Base-by-base conservation (phyloP, 2,113 vertebrate genomes). In the Cygnus atratus region DNA sequence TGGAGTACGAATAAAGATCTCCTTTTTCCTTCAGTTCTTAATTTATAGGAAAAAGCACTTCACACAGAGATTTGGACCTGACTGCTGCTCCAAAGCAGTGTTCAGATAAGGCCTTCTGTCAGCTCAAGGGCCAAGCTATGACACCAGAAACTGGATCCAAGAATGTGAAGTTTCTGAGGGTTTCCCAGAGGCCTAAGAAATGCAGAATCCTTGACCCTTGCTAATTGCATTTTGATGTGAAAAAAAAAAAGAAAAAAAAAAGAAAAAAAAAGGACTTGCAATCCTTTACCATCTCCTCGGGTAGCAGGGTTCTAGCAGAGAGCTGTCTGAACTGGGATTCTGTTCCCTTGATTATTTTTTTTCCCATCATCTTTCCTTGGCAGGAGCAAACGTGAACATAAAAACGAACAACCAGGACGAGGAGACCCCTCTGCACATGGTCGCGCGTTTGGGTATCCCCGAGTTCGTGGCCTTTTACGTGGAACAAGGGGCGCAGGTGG, bases 361-460 rank as follows among this genome's bases (percentile, higher is more conserved):
- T 18, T 24, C 33, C 33, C 41, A 10, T 79, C 3, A 9, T 74
- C 84, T 92, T 76, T 66, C 55, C 52, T 77, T 73, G 87, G 25
- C 57, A 99, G 99, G 99, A 80, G 99, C 99, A 12, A 97, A 99
- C 0, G 97, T 99, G 92, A 99, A 99, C 93, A 96, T 97, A 79
- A 97, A 96, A 85, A 98, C 98, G 58, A 96, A 99, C 77, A 99
- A 99, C 94, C 98, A 97, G 14, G 98, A 99, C 0, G 98, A 99
- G 89, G 99, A 99, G 93, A 99, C 99, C 1, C 99, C 99, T 28
- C 88, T 99, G 65, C 99, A 99, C 85, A 97, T 97, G 0, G 99
- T 96, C 0, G 98, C 98, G 6, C 98, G 99, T 29, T 97, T 98
- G 6, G 99, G 99, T 11, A 33, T 99, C 59, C 97, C 99, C 0